Evolutionary conservation across 2,888 invertebrate species (phyloP), one percentile per base, ranked within the genome.

Genomic region (Parasteatoda lunata): DNA sequence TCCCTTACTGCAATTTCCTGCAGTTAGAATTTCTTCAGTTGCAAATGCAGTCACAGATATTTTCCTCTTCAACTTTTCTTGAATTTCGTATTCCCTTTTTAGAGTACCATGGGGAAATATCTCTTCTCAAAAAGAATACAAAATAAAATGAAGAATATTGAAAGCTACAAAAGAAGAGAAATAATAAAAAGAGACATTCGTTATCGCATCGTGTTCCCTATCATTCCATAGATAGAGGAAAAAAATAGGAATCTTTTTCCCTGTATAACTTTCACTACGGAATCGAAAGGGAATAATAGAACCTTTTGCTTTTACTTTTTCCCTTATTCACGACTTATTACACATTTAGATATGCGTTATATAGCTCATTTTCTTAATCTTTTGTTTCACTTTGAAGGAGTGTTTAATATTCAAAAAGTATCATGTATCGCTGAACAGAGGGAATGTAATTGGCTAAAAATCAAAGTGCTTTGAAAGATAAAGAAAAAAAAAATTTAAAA

Each of bases 151-250:
- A 30, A 30, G 30, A 30, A 30, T 30, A 30, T 30, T 30, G 30
- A 30, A 30, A 30, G 30, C 30, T 30, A 30, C 30, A 59, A 59
- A 65, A 65, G 66, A 76, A 65, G 15, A 49, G 66, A 59, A 5
- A 30, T 5, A 52, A 45, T 30, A 45, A 70, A 80, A 80, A 80
- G 51, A 72, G 73, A 80, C 73, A 73, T 73, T 80, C 73, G 80
- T 80, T 80, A 80, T 73, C 80, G 66, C 73, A 80, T 80, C 80
- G 73, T 66, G 66, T 72, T 66, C 72, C 64, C 15, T 80, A 45
- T 15, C 48, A 47, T 59, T 9, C 49, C 15, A 51, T 4, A 15
- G 6, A n/a, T 15, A 13, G 54, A n/a, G 7, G 11, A 47, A 69
- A 54, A 45, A 47, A 77, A 9, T 5, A n/a, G 11, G 13, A 5